These are phyloP conservation scores for Parasteatoda lunata DNA, from an alignment of 2,888 invertebrate species.

Conservation along the genomic window DNA sequence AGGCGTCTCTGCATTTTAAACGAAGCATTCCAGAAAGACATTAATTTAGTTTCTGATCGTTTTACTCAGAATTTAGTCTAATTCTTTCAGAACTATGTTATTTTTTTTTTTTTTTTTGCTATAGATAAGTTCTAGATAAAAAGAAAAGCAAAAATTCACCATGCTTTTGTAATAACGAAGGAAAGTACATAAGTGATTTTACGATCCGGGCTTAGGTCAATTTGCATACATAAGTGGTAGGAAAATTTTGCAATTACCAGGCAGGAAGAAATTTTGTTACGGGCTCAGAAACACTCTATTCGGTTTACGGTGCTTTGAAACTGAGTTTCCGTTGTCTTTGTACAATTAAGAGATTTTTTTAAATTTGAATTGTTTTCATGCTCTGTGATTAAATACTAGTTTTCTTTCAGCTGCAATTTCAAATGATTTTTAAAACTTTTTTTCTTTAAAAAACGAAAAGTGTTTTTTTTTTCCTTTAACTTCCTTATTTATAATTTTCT, in stretches of 20 bases:
- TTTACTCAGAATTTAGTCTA: not conserved
- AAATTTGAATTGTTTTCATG: conserved; percentile 25
- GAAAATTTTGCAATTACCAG: conserved; percentile 61
- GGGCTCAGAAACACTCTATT: conserved; percentile 47
- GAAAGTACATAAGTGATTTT: conserved; percentile 57
- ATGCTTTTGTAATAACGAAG: conserved; percentile 45
- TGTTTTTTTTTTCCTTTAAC: conserved; percentile 81
- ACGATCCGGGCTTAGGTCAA: conserved; percentile 45
- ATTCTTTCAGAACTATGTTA: not conserved
- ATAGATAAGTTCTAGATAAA: conserved; percentile 6
- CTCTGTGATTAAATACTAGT: conserved; percentile 1
- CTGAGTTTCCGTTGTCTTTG: conserved; percentile 43
- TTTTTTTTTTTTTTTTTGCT: not conserved
- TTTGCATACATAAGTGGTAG: conserved; percentile 59
- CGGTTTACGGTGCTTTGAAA: conserved; percentile 47
- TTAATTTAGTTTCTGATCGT: not conserved
- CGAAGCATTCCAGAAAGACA: no score
- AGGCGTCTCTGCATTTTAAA: no score
- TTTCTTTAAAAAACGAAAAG: no score
- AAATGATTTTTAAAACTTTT: no score
- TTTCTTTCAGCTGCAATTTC: not conserved
- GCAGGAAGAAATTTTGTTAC: conserved; percentile 41
- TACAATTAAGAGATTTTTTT: conserved; percentile 36
- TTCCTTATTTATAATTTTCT: not conserved
- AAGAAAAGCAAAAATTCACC: conserved; percentile 43